Conservation (phyloP, 2,888 invertebrate genomes). For the Nudaria mundana region DNA sequence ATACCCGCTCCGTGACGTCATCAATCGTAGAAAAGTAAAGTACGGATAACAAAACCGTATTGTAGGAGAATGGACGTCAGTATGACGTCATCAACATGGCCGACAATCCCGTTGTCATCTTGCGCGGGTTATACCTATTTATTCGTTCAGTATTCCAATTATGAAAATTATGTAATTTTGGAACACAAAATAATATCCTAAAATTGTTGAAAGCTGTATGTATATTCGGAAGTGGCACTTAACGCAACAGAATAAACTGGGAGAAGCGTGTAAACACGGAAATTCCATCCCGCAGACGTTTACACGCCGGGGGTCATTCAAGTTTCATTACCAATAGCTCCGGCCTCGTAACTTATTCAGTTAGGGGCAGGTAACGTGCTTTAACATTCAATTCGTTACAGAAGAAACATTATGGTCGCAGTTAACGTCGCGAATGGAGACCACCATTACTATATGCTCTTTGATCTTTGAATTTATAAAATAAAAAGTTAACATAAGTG, state of each 20-base stretch:
- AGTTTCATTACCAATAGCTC: conserved; percentile 77
- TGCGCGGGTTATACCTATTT: no score
- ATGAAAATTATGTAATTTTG: no score
- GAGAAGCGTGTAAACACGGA: conserved; percentile 57
- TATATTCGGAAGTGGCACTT: conserved; percentile 48
- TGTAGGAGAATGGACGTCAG: no score
- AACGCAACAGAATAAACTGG: conserved; percentile 50
- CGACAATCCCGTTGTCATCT: no score
- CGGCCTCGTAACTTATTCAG: conserved; percentile 75
- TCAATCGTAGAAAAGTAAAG: no score
- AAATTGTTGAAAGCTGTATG: conserved; percentile 26
- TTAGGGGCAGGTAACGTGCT: conserved; percentile 71
- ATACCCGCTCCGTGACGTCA: no score
- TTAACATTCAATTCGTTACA: conserved; percentile 75
- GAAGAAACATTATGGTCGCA: conserved; percentile 59
- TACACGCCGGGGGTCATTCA: conserved; percentile 68
- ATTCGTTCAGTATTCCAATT: no score
- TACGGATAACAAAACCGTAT: no score
- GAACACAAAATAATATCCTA: no score
- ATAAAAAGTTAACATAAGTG: no score
- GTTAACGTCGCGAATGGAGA: conserved; percentile 27
- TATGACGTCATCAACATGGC: no score
- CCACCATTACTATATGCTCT: conserved; percentile 2
- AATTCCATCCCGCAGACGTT: conserved; percentile 59
- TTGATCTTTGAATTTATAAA: neutral